Evolutionary conservation across 2,888 invertebrate species (phyloP), one percentile per base, ranked within the genome.

Genomic region (Papilio protenor): DNA sequence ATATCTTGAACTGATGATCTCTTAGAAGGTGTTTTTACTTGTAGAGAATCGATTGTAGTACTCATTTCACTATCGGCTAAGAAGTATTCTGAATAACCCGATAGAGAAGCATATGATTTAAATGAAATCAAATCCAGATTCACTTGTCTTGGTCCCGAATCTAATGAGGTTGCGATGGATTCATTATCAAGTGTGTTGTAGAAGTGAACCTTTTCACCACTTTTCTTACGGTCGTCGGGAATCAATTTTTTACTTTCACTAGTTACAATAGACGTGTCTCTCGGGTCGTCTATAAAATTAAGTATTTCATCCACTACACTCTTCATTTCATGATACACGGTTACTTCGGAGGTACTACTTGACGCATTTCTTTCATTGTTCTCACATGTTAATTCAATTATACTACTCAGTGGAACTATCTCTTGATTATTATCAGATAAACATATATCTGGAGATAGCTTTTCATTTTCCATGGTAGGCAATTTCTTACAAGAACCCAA

Each of bases 121-220:
- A 89, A 89, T 52, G 93, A 93, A 66, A 88, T 73, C 47, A 87
- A 81, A 85, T 92, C 92, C 11, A 85, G 85, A 82, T 91, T 87
- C 52, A 87, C 85, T 14, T 82, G 79, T 73, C 73, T 74, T 40
- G 78, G 66, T 75, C 80, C 82, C 2, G 83, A 83, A 73, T 86
- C 82, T 33, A 83, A 79, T 40, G 87, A 80, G 79, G 83, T 87
- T 8, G 84, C 4, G 10, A 79, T 78, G 2, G 88, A 87, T 71
- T 87, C 86, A 33, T 86, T 84, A 4, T 79, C 84, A 40, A 85
- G 73, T 14, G 83, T 77, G 2, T 82, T 81, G 71, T 87, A 84
- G 78, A 88, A 86, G 21, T 85, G 85, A n/a, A 81, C 82, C 80
- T 87, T 84, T 59, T 73, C 75, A 40, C 57, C 64, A 61, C 45